These are phyloP conservation scores for Lithosia quadra DNA, from an alignment of 2,888 invertebrate genomes.

Conservation along the genomic window DNA sequence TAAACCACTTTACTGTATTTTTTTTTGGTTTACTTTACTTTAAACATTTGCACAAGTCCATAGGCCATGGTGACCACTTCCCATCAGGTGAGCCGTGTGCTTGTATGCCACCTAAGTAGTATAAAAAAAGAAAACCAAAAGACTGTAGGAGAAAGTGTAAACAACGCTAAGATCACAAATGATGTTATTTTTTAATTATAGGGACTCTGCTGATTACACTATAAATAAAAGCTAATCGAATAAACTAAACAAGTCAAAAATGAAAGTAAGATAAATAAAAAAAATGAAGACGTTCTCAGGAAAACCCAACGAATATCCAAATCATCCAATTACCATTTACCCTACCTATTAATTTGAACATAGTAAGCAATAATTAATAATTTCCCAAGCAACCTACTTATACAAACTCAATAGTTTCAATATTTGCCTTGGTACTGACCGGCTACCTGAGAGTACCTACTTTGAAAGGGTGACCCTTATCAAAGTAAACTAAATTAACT, in stretches of 20 bases:
- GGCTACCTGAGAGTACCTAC: conserved; percentile 75
- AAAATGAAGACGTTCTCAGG: background rate
- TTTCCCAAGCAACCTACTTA: conserved; percentile 53
- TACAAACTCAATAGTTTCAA: conserved; percentile 68
- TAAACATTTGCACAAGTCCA: too few species aligned
- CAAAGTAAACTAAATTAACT: conserved; percentile 85
- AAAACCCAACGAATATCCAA: background rate
- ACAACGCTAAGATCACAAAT: too few species aligned
- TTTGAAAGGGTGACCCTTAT: conserved; percentile 81
- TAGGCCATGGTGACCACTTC: too few species aligned
- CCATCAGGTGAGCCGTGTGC: too few species aligned
- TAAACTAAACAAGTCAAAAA: background rate
- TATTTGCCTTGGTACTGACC: conserved; percentile 75
- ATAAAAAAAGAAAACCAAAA: too few species aligned
- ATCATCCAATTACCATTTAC: background rate
- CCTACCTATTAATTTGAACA: conserved; percentile 30
- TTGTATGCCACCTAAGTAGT: too few species aligned
- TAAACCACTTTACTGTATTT: too few species aligned
- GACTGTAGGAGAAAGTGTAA: too few species aligned
- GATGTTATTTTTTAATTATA: too few species aligned
- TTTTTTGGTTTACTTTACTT: too few species aligned
- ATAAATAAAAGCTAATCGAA: too few species aligned
- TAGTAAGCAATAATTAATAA: conserved; percentile 55
- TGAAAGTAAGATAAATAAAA: background rate
- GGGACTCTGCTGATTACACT: too few species aligned